phyloP scores from a whole-genome alignment of 2,888 invertebrate genomes.

The Alsophila aescularia region DNA sequence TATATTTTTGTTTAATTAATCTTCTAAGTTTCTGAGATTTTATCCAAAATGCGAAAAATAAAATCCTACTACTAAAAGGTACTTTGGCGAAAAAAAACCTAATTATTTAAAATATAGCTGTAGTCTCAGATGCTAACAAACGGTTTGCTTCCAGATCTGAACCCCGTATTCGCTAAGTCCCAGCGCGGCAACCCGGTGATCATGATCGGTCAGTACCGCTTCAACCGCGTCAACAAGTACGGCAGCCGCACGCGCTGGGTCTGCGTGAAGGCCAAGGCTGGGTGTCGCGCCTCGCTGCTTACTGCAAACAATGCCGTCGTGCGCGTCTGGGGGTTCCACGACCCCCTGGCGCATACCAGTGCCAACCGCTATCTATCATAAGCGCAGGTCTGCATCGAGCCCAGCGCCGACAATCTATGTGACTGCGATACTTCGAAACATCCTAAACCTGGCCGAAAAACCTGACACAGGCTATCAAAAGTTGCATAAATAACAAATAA shows the following conservation, averaged over 20 bases:
- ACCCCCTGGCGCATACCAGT: slow-evolving; percentile 74
- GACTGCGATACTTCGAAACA: background rate
- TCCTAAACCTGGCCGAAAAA: too few species aligned
- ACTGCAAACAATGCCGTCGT: slow-evolving; percentile 80
- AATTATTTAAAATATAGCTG: too few species aligned
- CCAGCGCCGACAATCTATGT: background rate
- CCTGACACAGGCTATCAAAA: too few species aligned
- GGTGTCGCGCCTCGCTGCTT: slow-evolving; percentile 76
- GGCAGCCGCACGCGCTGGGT: slow-evolving; percentile 77
- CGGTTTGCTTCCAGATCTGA: slow-evolving; percentile 61
- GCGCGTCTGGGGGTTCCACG: slow-evolving; percentile 79
- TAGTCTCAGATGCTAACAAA: slow-evolving; percentile 39
- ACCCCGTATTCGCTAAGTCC: slow-evolving; percentile 76
- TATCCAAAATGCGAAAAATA: too few species aligned
- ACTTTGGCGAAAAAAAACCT: too few species aligned
- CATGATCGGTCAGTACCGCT: slow-evolving; percentile 79
- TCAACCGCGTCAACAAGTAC: slow-evolving; percentile 78
- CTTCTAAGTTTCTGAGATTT: too few species aligned
- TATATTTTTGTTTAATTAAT: too few species aligned
- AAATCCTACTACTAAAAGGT: too few species aligned
- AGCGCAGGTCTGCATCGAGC: background rate
- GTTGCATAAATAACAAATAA: background rate
- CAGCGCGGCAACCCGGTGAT: slow-evolving; percentile 79
- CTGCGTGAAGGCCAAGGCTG: slow-evolving; percentile 78
- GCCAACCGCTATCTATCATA: slow-evolving; percentile 68